Conservation (phyloP, 2,888 invertebrate species). For the Drosophila paracracens region DNA sequence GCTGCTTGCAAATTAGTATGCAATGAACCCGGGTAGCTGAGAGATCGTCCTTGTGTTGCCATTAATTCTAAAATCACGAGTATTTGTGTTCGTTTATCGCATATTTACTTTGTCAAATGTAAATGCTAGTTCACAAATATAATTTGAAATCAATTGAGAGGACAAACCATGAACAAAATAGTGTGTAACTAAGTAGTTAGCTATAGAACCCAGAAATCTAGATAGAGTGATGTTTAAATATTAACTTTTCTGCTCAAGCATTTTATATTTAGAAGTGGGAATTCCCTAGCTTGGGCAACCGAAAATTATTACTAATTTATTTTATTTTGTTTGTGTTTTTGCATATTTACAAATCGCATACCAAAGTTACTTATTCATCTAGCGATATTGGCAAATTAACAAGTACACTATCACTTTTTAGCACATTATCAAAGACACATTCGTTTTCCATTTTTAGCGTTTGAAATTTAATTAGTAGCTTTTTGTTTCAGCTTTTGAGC, state of each 20-base stretch:
- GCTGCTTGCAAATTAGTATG: constrained; percentile 19
- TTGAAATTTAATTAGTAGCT: constrained; percentile 64
- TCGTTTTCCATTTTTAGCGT: constrained; percentile 50
- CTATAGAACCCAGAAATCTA: not conserved
- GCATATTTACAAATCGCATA: constrained; percentile 2
- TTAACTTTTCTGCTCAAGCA: not conserved
- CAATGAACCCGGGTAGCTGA: constrained; percentile 5
- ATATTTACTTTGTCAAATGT: not conserved
- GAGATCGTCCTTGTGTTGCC: constrained; percentile 3
- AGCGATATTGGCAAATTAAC: constrained; percentile 15
- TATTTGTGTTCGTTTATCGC: constrained; percentile 16
- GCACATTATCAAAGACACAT: constrained; percentile 28
- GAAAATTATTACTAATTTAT: too few species aligned
- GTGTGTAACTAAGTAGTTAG: not conserved
- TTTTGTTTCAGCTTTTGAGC: constrained; percentile 61
- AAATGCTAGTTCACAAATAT: not conserved
- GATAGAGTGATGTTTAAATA: not conserved
- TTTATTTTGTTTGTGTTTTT: constrained; percentile 4
- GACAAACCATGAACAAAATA: not conserved
- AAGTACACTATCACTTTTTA: constrained; percentile 55
- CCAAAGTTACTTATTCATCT: constrained; percentile 38
- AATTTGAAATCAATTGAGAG: not conserved
- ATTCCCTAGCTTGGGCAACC: not conserved
- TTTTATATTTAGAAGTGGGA: not conserved
- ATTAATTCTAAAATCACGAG: constrained; percentile 7